Percentiles rank a stretch among this genome's conserved stretches.
Evolutionary conservation across 2,797 vertebrate species (phyloP).

Genomic region (Ptychadena robeensis): DNA sequence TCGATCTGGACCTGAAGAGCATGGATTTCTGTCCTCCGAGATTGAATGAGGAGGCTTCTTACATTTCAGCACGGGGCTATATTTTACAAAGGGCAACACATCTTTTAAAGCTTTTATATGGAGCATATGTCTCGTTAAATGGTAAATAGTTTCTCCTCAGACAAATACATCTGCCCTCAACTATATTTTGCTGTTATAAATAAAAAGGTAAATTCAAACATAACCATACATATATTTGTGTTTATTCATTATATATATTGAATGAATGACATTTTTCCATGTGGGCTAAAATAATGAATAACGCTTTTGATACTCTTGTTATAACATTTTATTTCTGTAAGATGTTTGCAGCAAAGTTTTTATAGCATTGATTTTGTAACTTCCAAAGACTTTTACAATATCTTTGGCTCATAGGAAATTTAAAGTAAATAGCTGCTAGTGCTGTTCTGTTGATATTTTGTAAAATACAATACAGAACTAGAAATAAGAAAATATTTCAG

Average conservation of each 20-base stretch:
- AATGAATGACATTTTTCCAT: not conserved
- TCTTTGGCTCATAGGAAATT: not conserved
- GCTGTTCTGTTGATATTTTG: not conserved
- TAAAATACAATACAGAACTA: not conserved
- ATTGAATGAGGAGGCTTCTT: no score
- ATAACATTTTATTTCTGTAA: not conserved
- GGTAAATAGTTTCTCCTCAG: not conserved
- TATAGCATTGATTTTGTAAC: not conserved
- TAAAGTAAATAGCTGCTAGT: constrained; percentile 2
- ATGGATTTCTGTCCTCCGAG: no score
- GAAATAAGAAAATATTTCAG: not conserved
- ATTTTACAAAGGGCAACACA: no score
- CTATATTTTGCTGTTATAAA: not conserved
- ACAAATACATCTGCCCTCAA: not conserved
- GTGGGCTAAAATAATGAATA: not conserved
- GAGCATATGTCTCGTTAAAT: not conserved
- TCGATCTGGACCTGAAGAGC: no score
- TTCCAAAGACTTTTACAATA: not conserved
- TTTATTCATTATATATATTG: not conserved
- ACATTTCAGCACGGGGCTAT: no score
- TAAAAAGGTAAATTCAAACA: not conserved
- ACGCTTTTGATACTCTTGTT: not conserved
- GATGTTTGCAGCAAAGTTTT: not conserved
- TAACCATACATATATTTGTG: not conserved
- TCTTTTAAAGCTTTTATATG: not conserved